Base-by-base conservation (phyloP, 1,140 invertebrate genomes). In the Ectropis grisescens region DNA sequence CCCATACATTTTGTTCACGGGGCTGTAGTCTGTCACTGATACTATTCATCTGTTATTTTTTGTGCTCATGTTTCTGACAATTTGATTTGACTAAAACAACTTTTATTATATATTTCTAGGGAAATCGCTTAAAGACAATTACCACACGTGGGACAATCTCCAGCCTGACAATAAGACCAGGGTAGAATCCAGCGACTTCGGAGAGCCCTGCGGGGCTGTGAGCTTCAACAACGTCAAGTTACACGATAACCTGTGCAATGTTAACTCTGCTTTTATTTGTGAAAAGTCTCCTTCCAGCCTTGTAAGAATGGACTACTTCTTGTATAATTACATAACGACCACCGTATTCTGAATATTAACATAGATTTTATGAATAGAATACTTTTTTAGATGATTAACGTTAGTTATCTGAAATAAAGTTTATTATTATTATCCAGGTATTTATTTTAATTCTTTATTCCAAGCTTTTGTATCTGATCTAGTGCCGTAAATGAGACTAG, bases 211-310 rank as follows among this genome's bases (percentile, higher is more conserved):
- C n/a, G n/a, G n/a, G n/a, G n/a, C n/a, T n/a, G n/a, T n/a, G n/a
- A n/a, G n/a, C n/a, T n/a, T n/a, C n/a, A n/a, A n/a, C n/a, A 22
- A 23, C 6, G 31, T n/a, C 2, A 10, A 8, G 1, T 10, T 33
- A 4, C 11, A 33, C 19, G 31, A 33, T 11, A 24, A 6, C n/a
- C n/a, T 2, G 9, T 33, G 31, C 13, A 5, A 33, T 2, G 6
- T 22, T 2, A 7, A 11, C 10, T 7, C n/a, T 2, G 12, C 16
- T 2, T 33, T 33, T 24, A 23, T 33, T 12, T 33, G 31, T 11
- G 31, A 33, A 11, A 33, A 33, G 8, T 5, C 16, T 12, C 31
- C 31, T n/a, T n/a, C n/a, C n/a, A n/a, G n/a, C n/a, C n/a, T n/a
- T n/a, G n/a, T n/a, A n/a, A n/a, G n/a, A n/a, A n/a, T n/a, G n/a